phyloP scores from a whole-genome alignment of 2,797 vertebrate genomes.

The Micropoecilia bifurca region DNA sequence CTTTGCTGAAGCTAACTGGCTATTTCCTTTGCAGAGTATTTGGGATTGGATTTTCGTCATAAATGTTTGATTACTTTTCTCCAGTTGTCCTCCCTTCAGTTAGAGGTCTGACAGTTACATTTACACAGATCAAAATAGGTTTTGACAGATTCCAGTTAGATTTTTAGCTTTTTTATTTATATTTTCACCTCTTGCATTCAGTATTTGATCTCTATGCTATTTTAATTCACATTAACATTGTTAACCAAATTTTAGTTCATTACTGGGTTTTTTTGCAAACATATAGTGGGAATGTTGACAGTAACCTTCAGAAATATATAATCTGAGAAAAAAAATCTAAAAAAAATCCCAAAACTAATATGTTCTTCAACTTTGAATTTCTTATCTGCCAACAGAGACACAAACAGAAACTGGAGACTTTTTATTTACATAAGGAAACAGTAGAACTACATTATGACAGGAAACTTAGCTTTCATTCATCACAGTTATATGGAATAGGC shows the following conservation, averaged over 20 bases:
- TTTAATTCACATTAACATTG: neutral
- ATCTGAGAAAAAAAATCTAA: neutral
- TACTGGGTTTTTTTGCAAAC: neutral
- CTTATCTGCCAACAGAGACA: slow-evolving; percentile 1
- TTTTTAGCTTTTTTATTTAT: neutral
- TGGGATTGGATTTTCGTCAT: neutral
- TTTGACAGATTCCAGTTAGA: neutral
- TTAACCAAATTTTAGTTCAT: neutral
- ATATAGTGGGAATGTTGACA: neutral
- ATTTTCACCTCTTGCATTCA: neutral
- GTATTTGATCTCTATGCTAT: neutral
- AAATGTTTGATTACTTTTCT: neutral
- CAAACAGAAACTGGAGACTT: neutral
- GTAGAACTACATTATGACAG: slow-evolving; percentile 10
- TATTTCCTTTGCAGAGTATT: neutral
- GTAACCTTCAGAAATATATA: neutral
- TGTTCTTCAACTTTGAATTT: neutral
- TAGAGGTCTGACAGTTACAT: neutral
- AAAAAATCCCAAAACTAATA: too few relatives aligned
- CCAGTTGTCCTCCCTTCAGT: neutral
- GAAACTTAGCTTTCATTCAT: neutral
- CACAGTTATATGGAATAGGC: neutral
- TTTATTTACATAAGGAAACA: slow-evolving; percentile 41
- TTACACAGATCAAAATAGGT: neutral
- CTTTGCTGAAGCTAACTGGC: neutral